These are phyloP conservation scores for Zosterops japonicus DNA, from an alignment of 2,113 vertebrate genomes.

Conservation along the genomic window DNA sequence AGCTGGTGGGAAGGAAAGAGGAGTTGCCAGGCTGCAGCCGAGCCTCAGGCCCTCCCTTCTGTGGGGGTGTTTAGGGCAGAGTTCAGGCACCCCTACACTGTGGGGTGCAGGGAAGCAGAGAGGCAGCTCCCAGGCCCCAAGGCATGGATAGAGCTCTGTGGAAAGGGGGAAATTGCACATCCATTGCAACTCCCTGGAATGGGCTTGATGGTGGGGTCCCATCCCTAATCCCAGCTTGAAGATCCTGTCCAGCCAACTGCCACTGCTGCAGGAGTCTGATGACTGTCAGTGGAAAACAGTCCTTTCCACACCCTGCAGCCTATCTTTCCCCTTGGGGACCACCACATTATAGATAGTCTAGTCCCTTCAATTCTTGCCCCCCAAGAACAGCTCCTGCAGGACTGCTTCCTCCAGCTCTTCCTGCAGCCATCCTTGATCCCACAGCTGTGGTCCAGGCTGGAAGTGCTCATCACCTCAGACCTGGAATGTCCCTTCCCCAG, in stretches of 20 bases:
- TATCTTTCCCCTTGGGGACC: too few species aligned
- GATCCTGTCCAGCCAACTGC: too few species aligned
- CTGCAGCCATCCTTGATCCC: not conserved
- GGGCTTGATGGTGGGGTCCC: too few species aligned
- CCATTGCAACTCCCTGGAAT: too few species aligned
- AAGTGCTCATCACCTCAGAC: not conserved
- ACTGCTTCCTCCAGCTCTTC: not conserved
- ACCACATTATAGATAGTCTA: too few species aligned
- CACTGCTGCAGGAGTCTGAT: too few species aligned
- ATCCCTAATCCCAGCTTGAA: too few species aligned
- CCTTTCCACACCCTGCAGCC: too few species aligned
- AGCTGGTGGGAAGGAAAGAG: not conserved
- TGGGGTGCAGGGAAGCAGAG: not conserved
- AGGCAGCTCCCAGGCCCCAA: not conserved
- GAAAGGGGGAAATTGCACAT: too few species aligned
- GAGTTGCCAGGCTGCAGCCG: not conserved
- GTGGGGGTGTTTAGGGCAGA: not conserved
- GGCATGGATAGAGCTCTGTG: too few species aligned
- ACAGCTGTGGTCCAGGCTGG: not conserved
- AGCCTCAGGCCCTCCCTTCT: not conserved
- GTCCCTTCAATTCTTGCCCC: too few species aligned
- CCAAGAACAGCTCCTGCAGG: not conserved
- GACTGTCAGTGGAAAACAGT: too few species aligned
- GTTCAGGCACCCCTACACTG: not conserved
- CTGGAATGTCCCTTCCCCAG: not conserved